Percentiles rank a stretch among this genome's conserved stretches.
These are phyloP conservation scores for Trichonephila clavipes DNA, from an alignment of 1,140 invertebrate genomes.

Conservation along the genomic window DNA sequence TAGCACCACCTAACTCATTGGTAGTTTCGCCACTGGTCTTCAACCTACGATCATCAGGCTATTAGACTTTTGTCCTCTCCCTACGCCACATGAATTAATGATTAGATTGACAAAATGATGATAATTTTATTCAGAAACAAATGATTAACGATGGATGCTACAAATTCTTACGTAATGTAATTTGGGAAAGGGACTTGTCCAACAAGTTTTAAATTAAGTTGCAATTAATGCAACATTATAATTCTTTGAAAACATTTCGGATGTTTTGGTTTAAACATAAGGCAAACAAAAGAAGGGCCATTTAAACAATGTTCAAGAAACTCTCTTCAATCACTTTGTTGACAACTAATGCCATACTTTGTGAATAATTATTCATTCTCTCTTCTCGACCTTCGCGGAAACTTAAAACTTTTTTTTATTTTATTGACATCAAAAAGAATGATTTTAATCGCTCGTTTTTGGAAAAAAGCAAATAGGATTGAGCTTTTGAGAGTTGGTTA, in stretches of 20 bases:
- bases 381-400: background rate
- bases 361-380: constrained; percentile 1
- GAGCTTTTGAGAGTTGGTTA: background rate
- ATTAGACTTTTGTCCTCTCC: too few species aligned
- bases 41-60: too few species aligned
- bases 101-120: too few species aligned
- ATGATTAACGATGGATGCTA: too few species aligned
- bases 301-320: background rate
- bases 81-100: too few species aligned
- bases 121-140: too few species aligned
- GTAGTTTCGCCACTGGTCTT: too few species aligned
- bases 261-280: background rate
- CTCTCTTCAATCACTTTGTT: background rate
- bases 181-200: background rate
- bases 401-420: background rate
- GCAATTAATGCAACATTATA: background rate
- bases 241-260: background rate
- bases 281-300: background rate
- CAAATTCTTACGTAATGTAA: too few species aligned
- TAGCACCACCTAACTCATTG: too few species aligned
- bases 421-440: background rate
- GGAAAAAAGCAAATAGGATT: constrained; percentile 3
- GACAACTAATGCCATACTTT: background rate
- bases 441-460: background rate
- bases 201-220: background rate